Conservation (phyloP, 2,797 vertebrate genomes). For the Hippocampus kuda region DNA sequence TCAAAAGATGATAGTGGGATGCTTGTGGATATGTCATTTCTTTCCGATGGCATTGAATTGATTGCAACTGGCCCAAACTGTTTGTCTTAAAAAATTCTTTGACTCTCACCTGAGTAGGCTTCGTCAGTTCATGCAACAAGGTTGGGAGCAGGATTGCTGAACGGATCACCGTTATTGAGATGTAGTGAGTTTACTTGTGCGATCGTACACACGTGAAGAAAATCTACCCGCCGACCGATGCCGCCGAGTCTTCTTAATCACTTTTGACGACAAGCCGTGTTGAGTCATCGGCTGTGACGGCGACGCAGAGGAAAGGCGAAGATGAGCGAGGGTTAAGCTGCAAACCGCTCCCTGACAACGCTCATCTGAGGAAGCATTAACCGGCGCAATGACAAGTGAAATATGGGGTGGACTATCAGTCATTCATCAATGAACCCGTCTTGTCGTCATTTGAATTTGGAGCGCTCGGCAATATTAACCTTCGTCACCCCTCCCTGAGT, state of each 20-base stretch:
- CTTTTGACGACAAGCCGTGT: slow-evolving; percentile 33
- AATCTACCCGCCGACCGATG: background rate
- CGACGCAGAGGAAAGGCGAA: slow-evolving; percentile 33
- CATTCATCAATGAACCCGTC: slow-evolving; percentile 63
- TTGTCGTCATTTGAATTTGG: slow-evolving; percentile 62
- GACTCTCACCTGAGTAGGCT: no score
- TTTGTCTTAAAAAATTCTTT: no score
- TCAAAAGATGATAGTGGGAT: background rate
- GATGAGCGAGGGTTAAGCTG: slow-evolving; percentile 58
- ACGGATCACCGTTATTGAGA: background rate
- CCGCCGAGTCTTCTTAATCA: slow-evolving; percentile 39
- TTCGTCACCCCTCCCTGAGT: slow-evolving; percentile 46
- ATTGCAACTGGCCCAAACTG: no score
- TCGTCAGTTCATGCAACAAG: no score
- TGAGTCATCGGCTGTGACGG: slow-evolving; percentile 43
- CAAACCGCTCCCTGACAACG: slow-evolving; percentile 60
- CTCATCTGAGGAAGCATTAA: slow-evolving; percentile 53
- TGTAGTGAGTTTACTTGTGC: background rate
- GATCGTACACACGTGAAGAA: background rate
- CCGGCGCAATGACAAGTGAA: slow-evolving; percentile 64
- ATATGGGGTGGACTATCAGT: slow-evolving; percentile 67
- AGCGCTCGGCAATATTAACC: slow-evolving; percentile 64
- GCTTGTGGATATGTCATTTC: no score
- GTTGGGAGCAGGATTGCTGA: background rate
- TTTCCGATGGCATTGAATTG: no score